A percentile compares a stretch with the other conserved stretches of the same genome.
These are phyloP conservation scores for Mactromeris polynyma DNA, from an alignment of 2,888 invertebrate genomes.

Conservation along the genomic window DNA sequence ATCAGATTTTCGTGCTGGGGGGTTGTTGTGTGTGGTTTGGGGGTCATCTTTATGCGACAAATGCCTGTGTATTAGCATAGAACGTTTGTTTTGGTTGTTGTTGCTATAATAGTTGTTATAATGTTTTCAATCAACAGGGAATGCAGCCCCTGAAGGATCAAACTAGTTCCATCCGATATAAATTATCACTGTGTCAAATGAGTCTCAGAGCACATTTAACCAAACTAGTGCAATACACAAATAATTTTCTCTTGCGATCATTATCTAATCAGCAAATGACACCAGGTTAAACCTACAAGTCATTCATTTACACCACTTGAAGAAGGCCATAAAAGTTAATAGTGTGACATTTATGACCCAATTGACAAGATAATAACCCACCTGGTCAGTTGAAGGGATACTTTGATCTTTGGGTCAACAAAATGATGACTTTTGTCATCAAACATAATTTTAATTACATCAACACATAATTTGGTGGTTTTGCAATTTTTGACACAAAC, in stretches of 20 bases:
- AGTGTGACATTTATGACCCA: slow-evolving; percentile 21
- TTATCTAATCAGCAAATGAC: slow-evolving; percentile 4
- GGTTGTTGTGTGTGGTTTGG: no score
- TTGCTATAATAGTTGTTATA: no score
- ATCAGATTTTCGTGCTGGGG: no score
- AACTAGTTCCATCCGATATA: no score
- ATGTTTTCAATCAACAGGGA: no score
- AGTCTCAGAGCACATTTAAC: no score
- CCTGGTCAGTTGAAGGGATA: slow-evolving; percentile 27
- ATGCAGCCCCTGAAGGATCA: no score
- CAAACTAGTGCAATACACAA: neutral
- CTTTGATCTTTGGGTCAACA: slow-evolving; percentile 33
- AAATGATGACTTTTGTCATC: slow-evolving; percentile 17
- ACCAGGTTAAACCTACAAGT: neutral
- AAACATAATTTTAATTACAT: neutral
- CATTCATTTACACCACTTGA: slow-evolving; percentile 2
- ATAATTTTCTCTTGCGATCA: neutral
- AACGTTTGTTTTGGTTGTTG: no score
- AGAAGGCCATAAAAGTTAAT: neutral
- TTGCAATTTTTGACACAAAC: neutral
- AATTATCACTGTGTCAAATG: no score
- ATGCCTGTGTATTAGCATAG: no score
- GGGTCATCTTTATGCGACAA: no score
- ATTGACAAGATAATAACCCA: slow-evolving; percentile 37
- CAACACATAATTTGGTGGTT: neutral